Evolutionary conservation across 2,888 invertebrate genomes (phyloP).

Genomic region (Phymatocera aterrima): DNA sequence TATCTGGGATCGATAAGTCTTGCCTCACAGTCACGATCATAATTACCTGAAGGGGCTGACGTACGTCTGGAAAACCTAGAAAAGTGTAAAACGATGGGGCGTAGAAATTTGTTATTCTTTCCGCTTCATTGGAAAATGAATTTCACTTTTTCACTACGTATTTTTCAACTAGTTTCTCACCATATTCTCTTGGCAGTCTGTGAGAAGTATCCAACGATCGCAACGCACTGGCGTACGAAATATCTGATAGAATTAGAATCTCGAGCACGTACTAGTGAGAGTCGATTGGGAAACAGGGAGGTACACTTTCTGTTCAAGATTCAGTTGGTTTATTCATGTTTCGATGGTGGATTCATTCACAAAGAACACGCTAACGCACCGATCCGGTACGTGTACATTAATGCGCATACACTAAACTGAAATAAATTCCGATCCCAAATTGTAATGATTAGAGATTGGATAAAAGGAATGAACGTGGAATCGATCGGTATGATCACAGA

Average conservation of each 20-base stretch:
- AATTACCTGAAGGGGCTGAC: background rate
- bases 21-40: background rate
- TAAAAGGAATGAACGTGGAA: background rate
- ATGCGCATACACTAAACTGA: background rate
- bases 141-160: background rate
- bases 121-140: background rate
- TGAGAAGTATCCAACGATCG: background rate
- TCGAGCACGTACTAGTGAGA: background rate
- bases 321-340: background rate
- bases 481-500: background rate
- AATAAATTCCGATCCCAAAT: background rate
- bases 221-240: background rate
- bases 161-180: background rate
- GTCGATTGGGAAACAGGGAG: background rate
- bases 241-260: background rate
- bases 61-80: background rate
- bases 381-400: background rate
- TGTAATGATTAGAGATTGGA: background rate
- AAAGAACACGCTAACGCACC: too few relatives aligned
- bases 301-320: background rate
- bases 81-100: background rate
- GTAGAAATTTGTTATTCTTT: background rate
- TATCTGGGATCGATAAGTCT: constrained; percentile 4
- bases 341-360: background rate
- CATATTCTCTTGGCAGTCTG: background rate